Evolutionary conservation across 2,888 invertebrate species (phyloP).

Genomic region (Acanthosepion esculentum): DNA sequence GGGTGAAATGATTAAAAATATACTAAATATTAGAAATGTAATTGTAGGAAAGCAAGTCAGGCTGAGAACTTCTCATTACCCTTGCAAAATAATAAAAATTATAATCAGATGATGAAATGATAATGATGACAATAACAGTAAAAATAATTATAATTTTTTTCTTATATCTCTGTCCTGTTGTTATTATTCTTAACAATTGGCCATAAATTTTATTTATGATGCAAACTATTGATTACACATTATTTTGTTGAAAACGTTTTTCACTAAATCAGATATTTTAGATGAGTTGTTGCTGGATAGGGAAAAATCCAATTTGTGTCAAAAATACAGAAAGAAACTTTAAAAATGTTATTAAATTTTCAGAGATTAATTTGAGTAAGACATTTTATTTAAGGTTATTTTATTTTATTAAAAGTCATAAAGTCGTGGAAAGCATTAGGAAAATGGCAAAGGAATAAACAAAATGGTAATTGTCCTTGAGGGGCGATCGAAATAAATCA

Average conservation of each 20-base stretch:
- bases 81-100: too few species aligned
- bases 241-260: not conserved
- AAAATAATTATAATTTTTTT: not conserved
- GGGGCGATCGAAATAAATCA: not conserved
- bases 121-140: too few species aligned
- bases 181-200: not conserved
- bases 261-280: not conserved
- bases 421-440: not conserved
- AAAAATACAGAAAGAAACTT: conserved; percentile 11
- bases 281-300: not conserved
- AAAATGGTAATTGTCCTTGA: conserved; percentile 1
- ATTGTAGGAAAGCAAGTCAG: too few species aligned
- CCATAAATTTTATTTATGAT: conserved; percentile 33
- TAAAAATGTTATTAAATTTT: conserved; percentile 33
- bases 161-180: not conserved
- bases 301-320: conserved; percentile 5
- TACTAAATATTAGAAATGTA: too few species aligned
- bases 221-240: not conserved
- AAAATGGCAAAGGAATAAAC: not conserved
- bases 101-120: too few species aligned
- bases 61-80: too few species aligned
- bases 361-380: conserved; percentile 33
- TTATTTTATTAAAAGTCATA: conserved; percentile 16
- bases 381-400: not conserved
- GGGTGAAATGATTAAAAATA: too few species aligned